phyloP scores from a whole-genome alignment of 53 echinoderm and acorn worm species.

The Paracentrotus lividus region DNA sequence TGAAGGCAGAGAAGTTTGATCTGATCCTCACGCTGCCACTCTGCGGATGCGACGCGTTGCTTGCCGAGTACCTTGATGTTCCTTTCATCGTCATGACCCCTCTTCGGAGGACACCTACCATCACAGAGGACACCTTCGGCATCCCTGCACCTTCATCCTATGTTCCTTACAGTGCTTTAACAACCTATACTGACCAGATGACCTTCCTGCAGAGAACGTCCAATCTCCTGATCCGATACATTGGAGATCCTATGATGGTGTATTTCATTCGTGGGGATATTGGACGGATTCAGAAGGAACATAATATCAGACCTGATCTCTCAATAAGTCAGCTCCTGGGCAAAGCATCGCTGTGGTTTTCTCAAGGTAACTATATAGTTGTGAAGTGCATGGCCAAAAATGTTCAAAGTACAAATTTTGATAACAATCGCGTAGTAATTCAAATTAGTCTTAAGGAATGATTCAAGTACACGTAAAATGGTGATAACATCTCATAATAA shows the following conservation, averaged over 20 bases:
- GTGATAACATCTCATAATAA: too few relatives aligned
- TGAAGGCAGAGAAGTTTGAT: conserved; percentile 73
- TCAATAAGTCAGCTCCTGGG: conserved; percentile 51
- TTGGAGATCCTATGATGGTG: background rate
- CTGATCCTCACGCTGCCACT: conserved; percentile 75
- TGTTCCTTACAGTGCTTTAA: conserved; percentile 67
- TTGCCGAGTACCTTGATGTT: conserved; percentile 74
- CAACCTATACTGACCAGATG: conserved; percentile 75
- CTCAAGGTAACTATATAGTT: too few relatives aligned
- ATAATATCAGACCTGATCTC: conserved; percentile 59
- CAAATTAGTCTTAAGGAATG: too few relatives aligned
- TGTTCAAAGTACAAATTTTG: too few relatives aligned
- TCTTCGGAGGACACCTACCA: conserved; percentile 26
- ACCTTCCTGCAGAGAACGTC: conserved; percentile 68
- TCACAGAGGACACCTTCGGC: conserved; percentile 71
- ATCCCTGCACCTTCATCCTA: conserved; percentile 79
- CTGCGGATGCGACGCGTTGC: conserved; percentile 75
- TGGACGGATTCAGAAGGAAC: background rate
- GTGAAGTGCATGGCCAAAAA: too few relatives aligned
- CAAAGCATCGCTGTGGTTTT: conserved; percentile 73
- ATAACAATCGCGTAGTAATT: too few relatives aligned
- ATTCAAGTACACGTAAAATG: too few relatives aligned
- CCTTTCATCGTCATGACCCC: conserved; percentile 78
- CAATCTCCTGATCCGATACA: conserved; percentile 58
- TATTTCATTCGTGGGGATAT: background rate